Conservation (phyloP, 2,797 vertebrate genomes). For the Muscicapa striata region DNA sequence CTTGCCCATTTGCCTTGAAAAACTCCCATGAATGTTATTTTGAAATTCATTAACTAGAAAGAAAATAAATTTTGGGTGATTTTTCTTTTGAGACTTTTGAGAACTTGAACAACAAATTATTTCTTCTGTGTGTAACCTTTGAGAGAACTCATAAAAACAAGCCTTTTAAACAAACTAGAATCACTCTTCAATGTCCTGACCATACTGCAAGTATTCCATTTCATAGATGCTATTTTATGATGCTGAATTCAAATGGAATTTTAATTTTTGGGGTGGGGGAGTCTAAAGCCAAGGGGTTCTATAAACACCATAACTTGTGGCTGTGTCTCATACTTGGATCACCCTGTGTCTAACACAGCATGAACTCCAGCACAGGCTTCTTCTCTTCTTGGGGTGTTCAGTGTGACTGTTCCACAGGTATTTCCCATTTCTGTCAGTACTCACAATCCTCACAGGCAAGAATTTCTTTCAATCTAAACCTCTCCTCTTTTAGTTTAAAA, state of each 20-base stretch:
- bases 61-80: not conserved
- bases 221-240: not conserved
- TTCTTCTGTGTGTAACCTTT: not conserved
- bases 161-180: not conserved
- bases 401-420: not conserved
- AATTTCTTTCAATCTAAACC: not conserved
- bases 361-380: not conserved
- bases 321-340: not conserved
- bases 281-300: not conserved
- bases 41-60: conserved; percentile 1
- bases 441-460: not conserved
- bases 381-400: not conserved
- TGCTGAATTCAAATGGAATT: not conserved
- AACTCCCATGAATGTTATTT: not conserved
- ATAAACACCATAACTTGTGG: not conserved
- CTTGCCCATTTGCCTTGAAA: conserved; percentile 9
- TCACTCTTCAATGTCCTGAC: not conserved
- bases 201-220: not conserved
- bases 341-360: not conserved
- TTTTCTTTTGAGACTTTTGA: not conserved
- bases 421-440: not conserved
- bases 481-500: not conserved
- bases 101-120: not conserved
- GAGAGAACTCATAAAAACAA: not conserved
- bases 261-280: not conserved